Percentiles rank a stretch among this genome's conserved stretches.
These are phyloP conservation scores for Julus scanicus DNA, from an alignment of 2,888 invertebrate species.

Conservation along the genomic window DNA sequence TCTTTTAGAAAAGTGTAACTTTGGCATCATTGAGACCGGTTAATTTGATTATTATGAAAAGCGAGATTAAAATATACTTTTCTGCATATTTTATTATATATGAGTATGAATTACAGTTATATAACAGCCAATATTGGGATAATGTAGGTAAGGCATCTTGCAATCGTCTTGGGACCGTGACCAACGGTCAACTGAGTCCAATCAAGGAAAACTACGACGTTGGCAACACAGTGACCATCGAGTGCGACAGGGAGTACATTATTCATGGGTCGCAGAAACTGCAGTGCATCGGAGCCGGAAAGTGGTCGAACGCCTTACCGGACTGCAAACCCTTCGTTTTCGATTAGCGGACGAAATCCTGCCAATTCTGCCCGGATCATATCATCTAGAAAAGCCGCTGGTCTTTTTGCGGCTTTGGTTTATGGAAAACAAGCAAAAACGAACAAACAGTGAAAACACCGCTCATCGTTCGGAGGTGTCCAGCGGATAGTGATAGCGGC, in stretches of 20 bases:
- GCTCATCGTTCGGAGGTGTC: not conserved
- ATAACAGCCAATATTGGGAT: too few relatives aligned
- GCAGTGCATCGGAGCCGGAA: conserved; percentile 75
- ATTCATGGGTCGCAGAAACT: conserved; percentile 71
- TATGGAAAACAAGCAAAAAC: not conserved
- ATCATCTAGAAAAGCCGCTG: not conserved
- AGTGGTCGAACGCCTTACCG: conserved; percentile 77
- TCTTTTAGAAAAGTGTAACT: too few relatives aligned
- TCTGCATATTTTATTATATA: too few relatives aligned
- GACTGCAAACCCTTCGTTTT: conserved; percentile 68
- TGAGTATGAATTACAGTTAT: too few relatives aligned
- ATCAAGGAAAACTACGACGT: conserved; percentile 80
- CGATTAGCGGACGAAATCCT: not conserved
- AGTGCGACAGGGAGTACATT: conserved; percentile 76
- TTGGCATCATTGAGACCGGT: too few relatives aligned
- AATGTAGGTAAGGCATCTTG: conserved; percentile 77
- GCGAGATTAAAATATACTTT: too few relatives aligned
- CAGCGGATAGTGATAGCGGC: not conserved
- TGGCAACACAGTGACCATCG: conserved; percentile 77
- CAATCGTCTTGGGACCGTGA: conserved; percentile 78
- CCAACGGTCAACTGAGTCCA: conserved; percentile 77
- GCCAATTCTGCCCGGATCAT: not conserved
- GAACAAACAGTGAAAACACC: too few relatives aligned
- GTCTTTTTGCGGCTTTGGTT: not conserved
- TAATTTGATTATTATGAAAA: too few relatives aligned